These are phyloP conservation scores for Acanthurus tractus DNA, from an alignment of 2,797 vertebrate species.

Conservation along the genomic window DNA sequence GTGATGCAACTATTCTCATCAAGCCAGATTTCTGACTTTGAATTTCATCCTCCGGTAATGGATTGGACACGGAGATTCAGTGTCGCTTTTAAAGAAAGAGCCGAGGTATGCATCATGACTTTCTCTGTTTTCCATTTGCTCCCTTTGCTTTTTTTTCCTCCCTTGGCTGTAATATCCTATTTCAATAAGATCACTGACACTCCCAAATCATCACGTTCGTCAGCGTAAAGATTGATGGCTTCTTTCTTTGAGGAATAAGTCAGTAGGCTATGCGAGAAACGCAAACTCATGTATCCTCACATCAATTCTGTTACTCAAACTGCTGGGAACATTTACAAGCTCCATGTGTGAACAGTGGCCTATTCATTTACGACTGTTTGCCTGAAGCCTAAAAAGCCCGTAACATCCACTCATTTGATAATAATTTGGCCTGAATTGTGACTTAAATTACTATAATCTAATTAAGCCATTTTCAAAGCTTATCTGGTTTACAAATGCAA, in stretches of 20 bases:
- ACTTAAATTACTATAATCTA: not conserved
- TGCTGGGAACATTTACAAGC: not conserved
- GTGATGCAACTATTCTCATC: slow-evolving; percentile 92
- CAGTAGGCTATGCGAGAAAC: not conserved
- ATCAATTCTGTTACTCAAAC: not conserved
- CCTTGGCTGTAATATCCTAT: slow-evolving; percentile 85
- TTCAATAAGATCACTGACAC: slow-evolving; percentile 81
- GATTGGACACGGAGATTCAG: slow-evolving; percentile 96
- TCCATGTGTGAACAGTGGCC: not conserved
- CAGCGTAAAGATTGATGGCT: slow-evolving; percentile 29
- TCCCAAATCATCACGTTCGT: slow-evolving; percentile 74
- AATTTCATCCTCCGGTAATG: slow-evolving; percentile 86
- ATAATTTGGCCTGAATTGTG: not conserved
- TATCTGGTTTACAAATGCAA: slow-evolving; percentile 24
- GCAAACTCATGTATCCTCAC: not conserved
- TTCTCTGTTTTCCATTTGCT: slow-evolving; percentile 80
- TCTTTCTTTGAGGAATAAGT: slow-evolving; percentile 3
- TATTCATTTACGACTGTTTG: not conserved
- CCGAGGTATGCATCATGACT: slow-evolving; percentile 70
- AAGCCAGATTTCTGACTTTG: slow-evolving; percentile 91
- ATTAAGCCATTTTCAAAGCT: not conserved
- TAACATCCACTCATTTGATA: not conserved
- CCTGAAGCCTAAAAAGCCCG: not conserved
- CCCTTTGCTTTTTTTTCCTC: slow-evolving; percentile 51
- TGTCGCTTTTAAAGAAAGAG: slow-evolving; percentile 86